phyloP scores from a whole-genome alignment of 2,113 vertebrate species.

The Antechinus flavipes region DNA sequence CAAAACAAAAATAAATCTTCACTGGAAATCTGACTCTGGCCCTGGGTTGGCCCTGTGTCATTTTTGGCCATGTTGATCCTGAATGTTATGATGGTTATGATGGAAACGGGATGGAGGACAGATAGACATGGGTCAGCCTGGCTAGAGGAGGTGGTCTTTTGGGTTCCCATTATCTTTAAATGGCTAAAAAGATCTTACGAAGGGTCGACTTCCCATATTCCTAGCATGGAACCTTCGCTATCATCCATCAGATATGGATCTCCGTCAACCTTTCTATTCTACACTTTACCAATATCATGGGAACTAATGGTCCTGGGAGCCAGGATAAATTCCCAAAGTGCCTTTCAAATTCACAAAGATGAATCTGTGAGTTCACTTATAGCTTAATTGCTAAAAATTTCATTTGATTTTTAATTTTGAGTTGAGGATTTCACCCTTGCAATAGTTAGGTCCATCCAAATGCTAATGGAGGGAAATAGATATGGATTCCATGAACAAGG shows the following conservation, averaged over 20 bases:
- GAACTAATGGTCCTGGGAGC: background rate
- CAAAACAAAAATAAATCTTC: background rate
- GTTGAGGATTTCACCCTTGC: background rate
- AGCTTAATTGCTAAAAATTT: background rate
- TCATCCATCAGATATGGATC: background rate
- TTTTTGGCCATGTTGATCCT: constrained; percentile 12
- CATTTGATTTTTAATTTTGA: constrained; percentile 25
- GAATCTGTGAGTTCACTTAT: constrained; percentile 24
- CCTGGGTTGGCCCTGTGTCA: constrained; percentile 20
- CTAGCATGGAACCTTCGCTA: background rate
- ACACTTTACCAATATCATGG: constrained; percentile 5
- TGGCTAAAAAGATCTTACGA: background rate
- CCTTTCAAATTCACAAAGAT: constrained; percentile 27
- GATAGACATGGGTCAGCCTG: constrained; percentile 1
- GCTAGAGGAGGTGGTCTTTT: background rate
- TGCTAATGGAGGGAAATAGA: constrained; percentile 6
- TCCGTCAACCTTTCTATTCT: background rate
- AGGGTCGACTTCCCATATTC: background rate
- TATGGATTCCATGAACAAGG: background rate
- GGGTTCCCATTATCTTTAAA: background rate
- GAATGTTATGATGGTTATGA: background rate
- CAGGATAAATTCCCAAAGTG: background rate
- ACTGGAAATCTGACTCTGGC: background rate
- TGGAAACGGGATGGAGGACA: background rate
- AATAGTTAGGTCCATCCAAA: background rate